Evolutionary conservation across 2,797 vertebrate species (phyloP), one percentile per base, ranked within the genome.

Genomic region (Epinephelus awoara): DNA sequence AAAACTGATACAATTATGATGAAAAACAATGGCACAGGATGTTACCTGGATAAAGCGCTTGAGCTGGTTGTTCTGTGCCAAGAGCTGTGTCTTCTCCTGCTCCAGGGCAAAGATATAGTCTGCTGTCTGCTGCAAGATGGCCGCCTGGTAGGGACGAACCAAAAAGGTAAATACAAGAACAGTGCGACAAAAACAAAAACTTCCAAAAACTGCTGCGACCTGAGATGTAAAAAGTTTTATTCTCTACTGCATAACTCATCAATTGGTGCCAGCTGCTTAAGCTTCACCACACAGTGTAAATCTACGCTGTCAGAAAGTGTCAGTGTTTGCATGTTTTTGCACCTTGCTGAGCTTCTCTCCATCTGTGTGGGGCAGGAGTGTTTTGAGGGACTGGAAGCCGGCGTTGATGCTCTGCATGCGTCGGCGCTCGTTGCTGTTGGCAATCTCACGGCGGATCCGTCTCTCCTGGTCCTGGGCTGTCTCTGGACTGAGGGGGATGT

Each of bases 361-460:
- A 0, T 94, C 92, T 38, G 94, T 92, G 85, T 94, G 98, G 2
- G 98, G 98, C 88, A 99, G 97, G 89, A 99, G 97, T 75, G 98
- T 99, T 92, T 99, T 99, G 65, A 99, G 96, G 25, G 98, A 99
- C 94, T 99, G 98, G 91, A 99, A 99, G 72, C 98, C 98, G 0
- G 98, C 97, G 5, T 99, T 99, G 94, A 99, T 99, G 94, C 98
- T 99, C 94, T 99, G 98, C 98, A 99, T 99, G 67, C 98, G 97
- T 68, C 98, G 95, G 0, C 98, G 95, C 79, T 99, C 98, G 65
- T 99, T 99, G 95, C 98, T 99, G 91, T 99, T 99, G 82, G 98
- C 98, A 0, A 99, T 99, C 90, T 99, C 98, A 2, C 98, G 93
- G 54, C 98, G 97, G 92, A 99, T 99, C 61, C 98, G 95, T 68